Base-by-base conservation (phyloP, 2,888 invertebrate genomes). In the Erebia aethiops region DNA sequence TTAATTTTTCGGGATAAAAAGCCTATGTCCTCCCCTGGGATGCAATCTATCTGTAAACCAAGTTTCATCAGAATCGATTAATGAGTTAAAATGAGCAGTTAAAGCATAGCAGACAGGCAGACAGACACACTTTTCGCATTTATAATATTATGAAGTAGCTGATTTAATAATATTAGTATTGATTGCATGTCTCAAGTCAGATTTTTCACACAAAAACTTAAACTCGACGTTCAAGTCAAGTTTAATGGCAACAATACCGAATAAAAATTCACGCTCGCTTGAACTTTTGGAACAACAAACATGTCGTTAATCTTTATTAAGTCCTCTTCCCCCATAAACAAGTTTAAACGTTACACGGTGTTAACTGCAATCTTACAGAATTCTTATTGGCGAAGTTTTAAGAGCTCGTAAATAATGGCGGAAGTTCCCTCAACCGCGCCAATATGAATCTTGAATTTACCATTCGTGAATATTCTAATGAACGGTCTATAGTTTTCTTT, bases 381-480 rank as follows among this genome's bases (percentile, higher is more conserved):
- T 62, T 71, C 58, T 67, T 58, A 70, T 62, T 64, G 63, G 52
- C 21, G 67, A 71, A 71, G 71, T 71, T 71, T 67, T 71, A 64
- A 67, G 71, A 67, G 71, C 56, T 58, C 51, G 63, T 71, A 71
- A 71, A 60, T 64, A 67, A 61, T 63, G 67, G 41, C 41, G 35
- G 13, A 54, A 67, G 52, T 70, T 51, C 60, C 60, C 18, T 65
- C 64, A 35, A 67, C 67, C 52, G 63, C 67, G 67, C 61, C 43
- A 67, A 67, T 56, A 70, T 67, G 63, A 51, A 51, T 58, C 41
- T 67, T 56, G 56, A 67, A 65, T 66, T 21, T 8, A 54, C 49
- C 46, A 62, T 49, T 62, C 13, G 41, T 61, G 18, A 18, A 46
- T 61, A 61, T 18, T 61, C 46, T 18, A 43, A 43, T 61, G 60